phyloP scores from a whole-genome alignment of 2,113 vertebrate species.

The Ciconia boyciana region DNA sequence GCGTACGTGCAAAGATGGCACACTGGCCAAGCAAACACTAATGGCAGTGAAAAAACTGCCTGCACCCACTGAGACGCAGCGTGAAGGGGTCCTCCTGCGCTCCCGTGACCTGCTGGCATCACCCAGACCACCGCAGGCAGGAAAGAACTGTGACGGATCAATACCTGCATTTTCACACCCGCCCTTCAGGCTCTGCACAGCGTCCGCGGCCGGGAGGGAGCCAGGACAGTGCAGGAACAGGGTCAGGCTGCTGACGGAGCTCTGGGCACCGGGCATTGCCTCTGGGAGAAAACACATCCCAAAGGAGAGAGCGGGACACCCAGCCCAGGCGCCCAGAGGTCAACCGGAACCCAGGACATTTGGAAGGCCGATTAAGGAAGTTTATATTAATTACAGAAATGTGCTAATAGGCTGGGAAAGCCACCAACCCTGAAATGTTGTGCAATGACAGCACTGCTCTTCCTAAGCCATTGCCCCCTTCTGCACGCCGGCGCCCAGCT shows the following conservation, averaged over 20 bases:
- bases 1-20: accelerated
- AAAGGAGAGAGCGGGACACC: neutral
- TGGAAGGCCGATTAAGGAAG: neutral
- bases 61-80: neutral
- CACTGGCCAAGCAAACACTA: neutral
- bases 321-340: neutral
- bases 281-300: neutral
- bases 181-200: neutral
- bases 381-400: neutral
- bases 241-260: neutral
- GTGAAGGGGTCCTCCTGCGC: accelerated
- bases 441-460: neutral
- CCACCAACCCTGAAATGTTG: neutral
- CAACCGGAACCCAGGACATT: neutral
- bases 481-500: neutral
- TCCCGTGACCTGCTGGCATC: neutral
- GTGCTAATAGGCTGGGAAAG: neutral
- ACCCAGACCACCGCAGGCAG: neutral
- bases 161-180: neutral
- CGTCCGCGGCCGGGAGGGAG: accelerated
- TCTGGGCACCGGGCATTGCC: neutral
- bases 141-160: accelerated
- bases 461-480: neutral
- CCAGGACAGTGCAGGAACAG: accelerated
- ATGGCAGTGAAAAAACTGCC: no score